Conservation (phyloP, 2,888 invertebrate genomes). For the Abscondita cerata region DNA sequence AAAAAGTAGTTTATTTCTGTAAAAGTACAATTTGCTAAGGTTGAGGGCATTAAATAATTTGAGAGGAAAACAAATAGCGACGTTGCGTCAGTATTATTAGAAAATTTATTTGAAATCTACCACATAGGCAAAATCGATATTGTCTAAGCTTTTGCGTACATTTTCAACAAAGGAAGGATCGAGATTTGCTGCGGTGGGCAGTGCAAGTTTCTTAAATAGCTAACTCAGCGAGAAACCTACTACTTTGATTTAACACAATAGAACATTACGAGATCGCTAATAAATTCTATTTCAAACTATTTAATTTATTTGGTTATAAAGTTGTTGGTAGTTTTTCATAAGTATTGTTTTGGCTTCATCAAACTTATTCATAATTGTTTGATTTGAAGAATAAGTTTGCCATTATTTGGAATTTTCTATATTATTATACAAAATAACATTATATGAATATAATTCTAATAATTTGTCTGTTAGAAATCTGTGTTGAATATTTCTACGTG, state of each 20-base stretch:
- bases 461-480: no score
- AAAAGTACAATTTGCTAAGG: not conserved
- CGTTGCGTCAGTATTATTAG: not conserved
- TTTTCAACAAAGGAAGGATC: conserved; percentile 5
- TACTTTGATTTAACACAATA: conserved; percentile 18
- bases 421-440: no score
- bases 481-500: no score
- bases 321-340: no score
- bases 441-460: no score
- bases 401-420: no score
- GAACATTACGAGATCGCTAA: not conserved
- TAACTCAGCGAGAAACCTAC: not conserved
- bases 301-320: no score
- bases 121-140: not conserved
- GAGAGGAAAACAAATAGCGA: not conserved
- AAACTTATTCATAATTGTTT: no score
- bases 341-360: no score
- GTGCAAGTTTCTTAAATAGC: conserved; percentile 9
- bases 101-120: not conserved
- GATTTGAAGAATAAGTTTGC: no score
- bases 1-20: conserved; percentile 27
- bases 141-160: not conserved
- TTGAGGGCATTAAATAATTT: not conserved
- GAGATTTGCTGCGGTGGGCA: conserved; percentile 9
- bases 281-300: no score